Evolutionary conservation across 1,140 invertebrate genomes (phyloP).

Genomic region (Neuroterus valhalla): DNA sequence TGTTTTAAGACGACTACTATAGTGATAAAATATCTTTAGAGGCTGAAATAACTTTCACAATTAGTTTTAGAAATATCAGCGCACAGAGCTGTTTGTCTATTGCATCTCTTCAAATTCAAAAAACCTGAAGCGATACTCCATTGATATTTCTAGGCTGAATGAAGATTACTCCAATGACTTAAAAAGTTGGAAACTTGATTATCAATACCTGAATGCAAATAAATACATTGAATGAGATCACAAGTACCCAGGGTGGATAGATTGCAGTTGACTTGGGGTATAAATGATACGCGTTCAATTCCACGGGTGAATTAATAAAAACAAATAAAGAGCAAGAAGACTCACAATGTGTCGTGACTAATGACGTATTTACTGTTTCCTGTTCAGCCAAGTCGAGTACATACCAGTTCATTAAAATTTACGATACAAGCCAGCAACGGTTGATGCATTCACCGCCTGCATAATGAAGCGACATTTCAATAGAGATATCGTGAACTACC

Average conservation of each 20-base stretch:
- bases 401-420: conserved; percentile 72
- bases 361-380: conserved; percentile 70
- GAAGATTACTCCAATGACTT: too few relatives aligned
- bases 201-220: not conserved
- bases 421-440: conserved; percentile 65
- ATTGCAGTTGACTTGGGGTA: conserved; percentile 61
- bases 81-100: too few relatives aligned
- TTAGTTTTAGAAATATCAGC: too few relatives aligned
- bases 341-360: conserved; percentile 57
- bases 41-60: too few relatives aligned
- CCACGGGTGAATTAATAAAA: conserved; percentile 65
- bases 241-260: conserved; percentile 51
- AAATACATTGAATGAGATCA: not conserved
- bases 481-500: conserved; percentile 55
- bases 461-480: conserved; percentile 69
- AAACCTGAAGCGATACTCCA: too few relatives aligned
- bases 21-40: too few relatives aligned
- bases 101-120: too few relatives aligned
- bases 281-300: conserved; percentile 71
- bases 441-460: conserved; percentile 65
- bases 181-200: too few relatives aligned
- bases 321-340: conserved; percentile 61
- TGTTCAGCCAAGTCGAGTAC: conserved; percentile 59
- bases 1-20: too few relatives aligned
- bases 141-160: too few relatives aligned